A percentile compares a stretch with the other conserved stretches of the same genome.
Evolutionary conservation across 2,797 vertebrate species (phyloP).

Genomic region (Masticophis lateralis): DNA sequence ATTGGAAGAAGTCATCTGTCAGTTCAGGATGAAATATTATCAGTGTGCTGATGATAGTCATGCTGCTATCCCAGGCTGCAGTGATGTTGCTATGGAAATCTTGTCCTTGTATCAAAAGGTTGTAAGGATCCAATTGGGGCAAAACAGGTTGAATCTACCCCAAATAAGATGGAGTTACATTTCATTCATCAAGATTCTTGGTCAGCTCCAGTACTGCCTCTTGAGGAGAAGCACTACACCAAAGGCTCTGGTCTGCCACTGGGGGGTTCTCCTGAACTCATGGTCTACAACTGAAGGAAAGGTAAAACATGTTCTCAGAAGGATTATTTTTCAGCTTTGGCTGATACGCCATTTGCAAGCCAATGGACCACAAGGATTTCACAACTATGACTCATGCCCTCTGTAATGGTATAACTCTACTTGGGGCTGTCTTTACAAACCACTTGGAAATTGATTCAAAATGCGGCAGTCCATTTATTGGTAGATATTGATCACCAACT

Average conservation of each 20-base stretch:
- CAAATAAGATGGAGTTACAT: neutral
- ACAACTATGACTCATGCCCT: neutral
- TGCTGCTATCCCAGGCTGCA: neutral
- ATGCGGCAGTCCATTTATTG: neutral
- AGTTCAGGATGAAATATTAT: neutral
- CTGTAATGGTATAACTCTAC: neutral
- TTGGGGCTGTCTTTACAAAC: neutral
- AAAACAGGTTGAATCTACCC: neutral
- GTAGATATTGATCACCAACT: neutral
- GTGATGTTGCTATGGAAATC: neutral
- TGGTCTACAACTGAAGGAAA: neutral
- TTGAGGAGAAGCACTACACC: neutral
- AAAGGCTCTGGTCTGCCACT: neutral
- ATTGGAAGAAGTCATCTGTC: neutral
- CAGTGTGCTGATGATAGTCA: neutral
- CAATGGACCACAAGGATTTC: neutral
- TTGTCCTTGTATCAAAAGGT: neutral
- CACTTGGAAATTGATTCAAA: neutral
- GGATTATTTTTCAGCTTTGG: neutral
- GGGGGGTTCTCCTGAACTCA: neutral
- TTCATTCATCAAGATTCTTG: neutral
- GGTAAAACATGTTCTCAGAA: neutral
- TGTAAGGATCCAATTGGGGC: neutral
- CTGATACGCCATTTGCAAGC: neutral
- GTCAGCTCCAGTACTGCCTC: neutral